Conservation (phyloP, 92 coral and sea anemone genomes). For the Siderastrea radians region DNA sequence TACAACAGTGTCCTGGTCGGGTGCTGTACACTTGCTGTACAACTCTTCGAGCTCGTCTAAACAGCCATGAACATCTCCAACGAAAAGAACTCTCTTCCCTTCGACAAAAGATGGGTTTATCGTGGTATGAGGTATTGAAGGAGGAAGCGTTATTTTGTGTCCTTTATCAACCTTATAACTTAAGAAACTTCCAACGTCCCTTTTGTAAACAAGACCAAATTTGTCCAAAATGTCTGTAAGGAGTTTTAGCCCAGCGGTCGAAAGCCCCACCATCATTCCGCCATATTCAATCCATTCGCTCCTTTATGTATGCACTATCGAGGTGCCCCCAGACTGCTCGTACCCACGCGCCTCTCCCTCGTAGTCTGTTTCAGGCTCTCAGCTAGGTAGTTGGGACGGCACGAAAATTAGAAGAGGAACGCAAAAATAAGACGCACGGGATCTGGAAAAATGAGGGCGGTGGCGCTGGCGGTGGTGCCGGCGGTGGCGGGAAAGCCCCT, state of each 20-base stretch:
- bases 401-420: no score
- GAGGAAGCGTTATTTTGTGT: constrained; percentile 72
- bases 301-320: neutral
- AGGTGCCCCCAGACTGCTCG: neutral
- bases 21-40: constrained; percentile 44
- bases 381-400: no score
- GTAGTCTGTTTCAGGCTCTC: no score
- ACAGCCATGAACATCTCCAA: constrained; percentile 89
- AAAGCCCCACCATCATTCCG: constrained; percentile 15
- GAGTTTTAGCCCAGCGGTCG: constrained; percentile 11
- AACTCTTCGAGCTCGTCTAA: constrained; percentile 73
- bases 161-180: constrained; percentile 44
- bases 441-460: no score
- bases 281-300: neutral
- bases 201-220: constrained; percentile 39
- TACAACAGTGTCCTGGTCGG: constrained; percentile 54
- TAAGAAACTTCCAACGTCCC: constrained; percentile 25
- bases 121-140: constrained; percentile 44
- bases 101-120: constrained; percentile 21
- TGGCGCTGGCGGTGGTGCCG: no score
- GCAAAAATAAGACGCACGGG: no score
- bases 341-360: neutral
- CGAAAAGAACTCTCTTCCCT: constrained; percentile 56
- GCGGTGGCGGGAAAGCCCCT: no score
- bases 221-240: constrained; percentile 36